Percentiles rank a stretch among this genome's conserved stretches.
phyloP scores from a whole-genome alignment of 2,888 invertebrate genomes.

The Harpagoxenus sublaevis region DNA sequence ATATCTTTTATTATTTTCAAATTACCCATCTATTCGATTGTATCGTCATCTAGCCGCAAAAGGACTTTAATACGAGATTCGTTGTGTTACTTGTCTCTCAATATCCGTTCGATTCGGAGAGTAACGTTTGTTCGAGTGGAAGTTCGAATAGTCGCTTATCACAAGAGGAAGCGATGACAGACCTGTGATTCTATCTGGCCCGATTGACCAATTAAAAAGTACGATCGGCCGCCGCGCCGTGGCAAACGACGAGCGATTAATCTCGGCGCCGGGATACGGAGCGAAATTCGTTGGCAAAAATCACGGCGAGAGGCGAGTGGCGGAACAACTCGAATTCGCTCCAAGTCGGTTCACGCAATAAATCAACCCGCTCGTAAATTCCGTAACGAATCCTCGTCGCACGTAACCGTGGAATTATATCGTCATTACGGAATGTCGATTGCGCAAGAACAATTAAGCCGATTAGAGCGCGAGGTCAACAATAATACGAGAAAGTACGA shows the following conservation, averaged over 20 bases:
- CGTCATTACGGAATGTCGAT: conserved; percentile 30
- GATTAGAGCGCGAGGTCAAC: background rate
- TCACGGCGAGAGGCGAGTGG: background rate
- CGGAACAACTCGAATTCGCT: background rate
- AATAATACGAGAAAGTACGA: conserved; percentile 11
- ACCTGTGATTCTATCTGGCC: background rate
- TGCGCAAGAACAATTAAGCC: conserved; percentile 36
- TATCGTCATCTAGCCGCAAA: background rate
- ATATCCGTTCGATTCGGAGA: background rate
- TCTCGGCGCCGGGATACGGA: background rate
- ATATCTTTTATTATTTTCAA: background rate
- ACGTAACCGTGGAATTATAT: background rate
- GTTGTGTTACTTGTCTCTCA: background rate
- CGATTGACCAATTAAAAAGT: conserved; percentile 45
- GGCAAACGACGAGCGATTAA: conserved; percentile 20
- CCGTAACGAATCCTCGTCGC: conserved; percentile 1
- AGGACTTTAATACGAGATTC: background rate
- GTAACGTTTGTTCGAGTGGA: background rate
- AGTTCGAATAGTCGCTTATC: background rate
- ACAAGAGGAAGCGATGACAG: conserved; percentile 9
- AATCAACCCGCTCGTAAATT: conserved; percentile 33
- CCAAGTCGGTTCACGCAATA: conserved; percentile 32
- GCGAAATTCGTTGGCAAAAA: conserved; percentile 2
- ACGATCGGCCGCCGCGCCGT: background rate
- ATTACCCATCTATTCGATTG: background rate